Percentiles rank a stretch among this genome's conserved stretches.
Conservation (phyloP, 2,113 vertebrate genomes). For the Lamprologus ornatipinnis region DNA sequence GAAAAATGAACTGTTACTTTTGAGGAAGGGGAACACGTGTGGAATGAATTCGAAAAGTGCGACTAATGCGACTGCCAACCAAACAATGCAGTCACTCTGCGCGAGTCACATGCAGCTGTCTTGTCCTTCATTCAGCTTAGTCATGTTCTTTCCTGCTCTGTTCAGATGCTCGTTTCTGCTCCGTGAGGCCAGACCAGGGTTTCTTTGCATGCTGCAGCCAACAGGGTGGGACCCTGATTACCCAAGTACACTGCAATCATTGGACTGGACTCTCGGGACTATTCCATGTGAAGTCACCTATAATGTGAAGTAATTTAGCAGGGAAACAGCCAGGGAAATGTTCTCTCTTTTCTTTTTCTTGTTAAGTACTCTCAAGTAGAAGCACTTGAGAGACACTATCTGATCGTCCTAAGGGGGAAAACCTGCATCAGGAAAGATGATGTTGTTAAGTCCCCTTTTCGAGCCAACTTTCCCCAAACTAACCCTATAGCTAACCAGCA, state of each 20-base stretch:
- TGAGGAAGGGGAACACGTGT: neutral
- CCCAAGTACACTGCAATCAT: conserved; percentile 9
- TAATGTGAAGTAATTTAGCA: conserved; percentile 18
- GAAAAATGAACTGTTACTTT: conserved; percentile 9
- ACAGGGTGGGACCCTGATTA: conserved; percentile 45
- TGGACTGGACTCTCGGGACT: conserved; percentile 30
- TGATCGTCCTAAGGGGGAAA: neutral
- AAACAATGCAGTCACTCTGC: neutral
- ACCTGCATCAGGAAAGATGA: neutral
- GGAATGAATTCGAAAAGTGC: neutral
- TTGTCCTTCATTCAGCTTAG: neutral
- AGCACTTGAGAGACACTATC: neutral
- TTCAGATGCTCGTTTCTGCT: neutral
- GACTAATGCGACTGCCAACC: neutral
- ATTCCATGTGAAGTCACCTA: conserved; percentile 50
- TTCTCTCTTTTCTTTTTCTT: neutral
- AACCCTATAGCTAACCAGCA: neutral
- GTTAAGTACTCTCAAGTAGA: neutral
- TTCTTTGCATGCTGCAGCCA: neutral
- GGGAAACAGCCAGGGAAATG: conserved; percentile 13
- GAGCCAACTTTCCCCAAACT: neutral
- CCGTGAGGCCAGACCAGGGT: neutral
- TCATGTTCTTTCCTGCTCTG: neutral
- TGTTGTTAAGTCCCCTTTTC: neutral
- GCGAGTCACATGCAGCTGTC: neutral